A percentile compares a stretch with the other conserved stretches of the same genome.
Evolutionary conservation across 2,888 invertebrate genomes (phyloP).

Genomic region (Drosophila algonquin): DNA sequence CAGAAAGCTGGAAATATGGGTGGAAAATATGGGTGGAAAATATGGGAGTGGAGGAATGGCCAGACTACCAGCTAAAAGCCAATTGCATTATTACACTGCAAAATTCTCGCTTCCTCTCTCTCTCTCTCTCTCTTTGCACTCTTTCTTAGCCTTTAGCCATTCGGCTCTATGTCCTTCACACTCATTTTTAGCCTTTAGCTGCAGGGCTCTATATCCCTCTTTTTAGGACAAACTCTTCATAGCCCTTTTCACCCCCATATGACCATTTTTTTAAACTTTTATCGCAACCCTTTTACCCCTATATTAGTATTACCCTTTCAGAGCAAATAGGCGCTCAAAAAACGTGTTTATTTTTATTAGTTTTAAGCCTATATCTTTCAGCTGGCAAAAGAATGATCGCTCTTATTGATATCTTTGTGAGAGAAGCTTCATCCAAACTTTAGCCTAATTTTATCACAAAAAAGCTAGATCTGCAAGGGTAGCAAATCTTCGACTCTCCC

Average conservation of each 20-base stretch:
- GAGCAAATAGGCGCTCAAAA: too few species aligned
- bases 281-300: too few species aligned
- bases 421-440: too few species aligned
- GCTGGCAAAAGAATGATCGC: too few species aligned
- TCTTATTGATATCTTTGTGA: too few species aligned
- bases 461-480: background rate
- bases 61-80: constrained; percentile 47
- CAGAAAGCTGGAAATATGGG: constrained; percentile 11
- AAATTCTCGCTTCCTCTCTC: constrained; percentile 22
- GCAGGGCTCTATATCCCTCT: background rate
- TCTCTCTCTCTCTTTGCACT: background rate
- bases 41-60: constrained; percentile 15
- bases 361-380: background rate
- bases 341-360: too few species aligned
- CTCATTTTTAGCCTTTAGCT: background rate
- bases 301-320: too few species aligned
- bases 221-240: too few species aligned
- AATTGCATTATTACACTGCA: constrained; percentile 60
- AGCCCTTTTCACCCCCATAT: too few species aligned
- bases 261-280: too few species aligned
- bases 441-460: too few species aligned
- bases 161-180: background rate
- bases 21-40: constrained; percentile 13
- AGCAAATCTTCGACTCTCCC: background rate
- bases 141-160: background rate